phyloP scores from a whole-genome alignment of 2,888 invertebrate genomes.

The Mythimna pallens region DNA sequence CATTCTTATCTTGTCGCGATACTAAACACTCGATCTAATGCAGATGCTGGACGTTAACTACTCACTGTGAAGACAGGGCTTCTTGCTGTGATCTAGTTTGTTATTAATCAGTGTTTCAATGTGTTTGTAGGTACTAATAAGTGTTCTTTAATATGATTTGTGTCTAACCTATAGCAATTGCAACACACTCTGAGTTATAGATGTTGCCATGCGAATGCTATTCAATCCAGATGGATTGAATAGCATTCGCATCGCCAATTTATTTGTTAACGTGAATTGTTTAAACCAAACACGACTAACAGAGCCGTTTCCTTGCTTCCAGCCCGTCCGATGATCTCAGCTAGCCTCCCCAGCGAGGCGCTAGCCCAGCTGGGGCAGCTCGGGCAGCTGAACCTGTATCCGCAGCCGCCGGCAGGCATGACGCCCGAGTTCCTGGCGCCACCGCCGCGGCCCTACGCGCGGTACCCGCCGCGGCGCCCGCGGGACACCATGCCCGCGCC shows the following conservation, averaged over 20 bases:
- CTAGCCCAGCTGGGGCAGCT: constrained; percentile 90
- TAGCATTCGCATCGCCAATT: not conserved
- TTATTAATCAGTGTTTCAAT: constrained; percentile 48
- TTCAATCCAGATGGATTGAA: constrained; percentile 12
- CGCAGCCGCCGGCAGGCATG: constrained; percentile 87
- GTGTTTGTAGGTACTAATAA: constrained; percentile 39
- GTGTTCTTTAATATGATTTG: constrained; percentile 13
- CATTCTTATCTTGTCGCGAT: constrained; percentile 86
- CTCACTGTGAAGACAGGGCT: constrained; percentile 60
- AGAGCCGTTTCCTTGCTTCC: constrained; percentile 63
- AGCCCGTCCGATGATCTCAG: constrained; percentile 93
- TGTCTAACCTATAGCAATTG: constrained; percentile 4
- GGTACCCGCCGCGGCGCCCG: constrained; percentile 85
- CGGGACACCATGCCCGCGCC: constrained; percentile 82
- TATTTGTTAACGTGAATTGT: constrained; percentile 2
- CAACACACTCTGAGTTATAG: not conserved
- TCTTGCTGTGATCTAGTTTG: constrained; percentile 47
- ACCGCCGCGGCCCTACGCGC: constrained; percentile 91
- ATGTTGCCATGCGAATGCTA: constrained; percentile 21
- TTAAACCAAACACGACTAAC: constrained; percentile 33
- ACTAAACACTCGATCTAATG: constrained; percentile 77
- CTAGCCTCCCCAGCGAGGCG: constrained; percentile 92
- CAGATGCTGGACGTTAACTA: constrained; percentile 75
- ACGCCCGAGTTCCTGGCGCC: constrained; percentile 92
- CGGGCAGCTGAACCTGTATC: constrained; percentile 91